These are phyloP conservation scores for Prorops nasuta DNA, from an alignment of 1,140 invertebrate genomes.

Conservation along the genomic window DNA sequence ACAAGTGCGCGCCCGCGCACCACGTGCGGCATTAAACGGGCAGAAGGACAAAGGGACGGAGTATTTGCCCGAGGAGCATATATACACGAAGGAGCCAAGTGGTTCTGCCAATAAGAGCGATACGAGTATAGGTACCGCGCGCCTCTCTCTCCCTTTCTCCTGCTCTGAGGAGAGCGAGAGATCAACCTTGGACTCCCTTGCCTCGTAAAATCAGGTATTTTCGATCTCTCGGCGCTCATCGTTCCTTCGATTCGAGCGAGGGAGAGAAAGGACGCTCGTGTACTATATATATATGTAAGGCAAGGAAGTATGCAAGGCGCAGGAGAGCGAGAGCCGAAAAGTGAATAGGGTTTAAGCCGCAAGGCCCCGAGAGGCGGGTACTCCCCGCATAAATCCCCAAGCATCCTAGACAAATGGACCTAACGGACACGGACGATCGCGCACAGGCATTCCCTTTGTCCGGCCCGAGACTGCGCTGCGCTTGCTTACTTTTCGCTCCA, in stretches of 20 bases:
- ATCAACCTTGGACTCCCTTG: constrained; percentile 26
- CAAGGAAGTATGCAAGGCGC: too few relatives aligned
- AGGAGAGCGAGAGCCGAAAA: too few relatives aligned
- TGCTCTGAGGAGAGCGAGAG: constrained; percentile 23
- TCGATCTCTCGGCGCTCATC: constrained; percentile 8
- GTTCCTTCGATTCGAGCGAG: neutral
- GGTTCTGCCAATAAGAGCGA: constrained; percentile 27
- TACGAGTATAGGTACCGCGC: too few relatives aligned
- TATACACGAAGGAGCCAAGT: constrained; percentile 15
- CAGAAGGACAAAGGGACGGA: neutral
- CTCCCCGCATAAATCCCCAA: constrained; percentile 26
- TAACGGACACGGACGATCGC: constrained; percentile 16
- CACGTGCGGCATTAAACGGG: too few relatives aligned
- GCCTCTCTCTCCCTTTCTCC: too few relatives aligned
- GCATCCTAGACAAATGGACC: constrained; percentile 30
- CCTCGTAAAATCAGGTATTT: neutral
- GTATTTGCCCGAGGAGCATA: constrained; percentile 6
- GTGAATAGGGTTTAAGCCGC: too few relatives aligned
- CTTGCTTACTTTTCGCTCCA: constrained; percentile 3
- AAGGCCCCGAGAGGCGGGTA: constrained; percentile 24
- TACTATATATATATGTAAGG: too few relatives aligned
- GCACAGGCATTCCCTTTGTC: constrained; percentile 20
- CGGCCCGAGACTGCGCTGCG: constrained; percentile 11
- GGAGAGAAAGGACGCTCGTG: too few relatives aligned
- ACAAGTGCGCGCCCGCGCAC: too few relatives aligned